Percentiles rank a stretch among this genome's conserved stretches.
These are phyloP conservation scores for Syrphus vitripennis DNA, from an alignment of 2,888 invertebrate genomes.

Conservation along the genomic window DNA sequence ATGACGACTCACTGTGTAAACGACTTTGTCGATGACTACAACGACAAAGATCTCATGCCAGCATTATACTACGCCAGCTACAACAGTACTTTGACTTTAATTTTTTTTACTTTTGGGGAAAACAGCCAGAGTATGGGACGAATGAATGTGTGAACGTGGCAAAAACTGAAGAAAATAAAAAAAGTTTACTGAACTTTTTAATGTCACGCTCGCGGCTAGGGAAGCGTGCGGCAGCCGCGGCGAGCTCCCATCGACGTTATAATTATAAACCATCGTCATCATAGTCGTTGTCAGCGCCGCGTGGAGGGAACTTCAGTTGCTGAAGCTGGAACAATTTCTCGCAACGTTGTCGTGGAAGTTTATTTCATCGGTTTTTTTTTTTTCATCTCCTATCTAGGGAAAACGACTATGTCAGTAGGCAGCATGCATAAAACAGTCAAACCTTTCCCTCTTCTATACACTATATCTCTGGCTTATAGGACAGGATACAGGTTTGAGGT, in stretches of 20 bases:
- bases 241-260: slow-evolving; percentile 46
- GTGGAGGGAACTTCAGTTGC: neutral
- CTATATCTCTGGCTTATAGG: neutral
- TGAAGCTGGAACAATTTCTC: neutral
- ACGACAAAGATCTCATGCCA: slow-evolving; percentile 15
- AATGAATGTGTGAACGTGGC: slow-evolving; percentile 4
- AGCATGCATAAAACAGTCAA: slow-evolving; percentile 28
- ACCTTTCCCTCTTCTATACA: neutral
- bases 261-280: slow-evolving; percentile 57
- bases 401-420: slow-evolving; percentile 47
- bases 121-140: neutral
- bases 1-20: slow-evolving; percentile 17
- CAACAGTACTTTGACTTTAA: slow-evolving; percentile 16
- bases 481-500: neutral
- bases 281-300: neutral
- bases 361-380: slow-evolving; percentile 41
- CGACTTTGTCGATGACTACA: slow-evolving; percentile 9
- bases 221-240: slow-evolving; percentile 44
- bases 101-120: neutral
- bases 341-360: slow-evolving; percentile 42
- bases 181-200: slow-evolving; percentile 69
- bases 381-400: slow-evolving; percentile 12
- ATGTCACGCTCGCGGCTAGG: slow-evolving; percentile 56
- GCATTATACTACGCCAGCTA: neutral
- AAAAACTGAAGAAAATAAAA: slow-evolving; percentile 20